Evolutionary conservation across 2,797 vertebrate genomes (phyloP).

Genomic region (Micrastur ruficollis): DNA sequence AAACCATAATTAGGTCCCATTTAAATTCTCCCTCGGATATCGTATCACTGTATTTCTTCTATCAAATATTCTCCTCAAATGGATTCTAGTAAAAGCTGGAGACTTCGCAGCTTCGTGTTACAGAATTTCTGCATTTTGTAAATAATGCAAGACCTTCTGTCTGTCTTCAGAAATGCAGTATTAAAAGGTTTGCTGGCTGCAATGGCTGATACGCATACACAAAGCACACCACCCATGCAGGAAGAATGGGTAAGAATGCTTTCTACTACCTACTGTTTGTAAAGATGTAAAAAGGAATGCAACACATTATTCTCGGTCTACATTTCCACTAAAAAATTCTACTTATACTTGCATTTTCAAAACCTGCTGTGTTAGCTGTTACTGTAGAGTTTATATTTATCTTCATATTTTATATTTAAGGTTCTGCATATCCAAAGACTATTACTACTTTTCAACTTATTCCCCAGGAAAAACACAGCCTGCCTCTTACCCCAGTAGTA

Average conservation of each 20-base stretch:
- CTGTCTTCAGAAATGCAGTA: background rate
- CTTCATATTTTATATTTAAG: background rate
- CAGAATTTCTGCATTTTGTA: background rate
- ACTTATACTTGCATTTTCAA: background rate
- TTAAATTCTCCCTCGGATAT: background rate
- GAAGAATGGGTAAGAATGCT: background rate
- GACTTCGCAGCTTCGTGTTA: background rate
- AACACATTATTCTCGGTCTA: background rate
- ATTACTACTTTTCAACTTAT: background rate
- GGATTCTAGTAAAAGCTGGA: background rate
- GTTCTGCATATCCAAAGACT: background rate
- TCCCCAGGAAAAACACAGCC: background rate
- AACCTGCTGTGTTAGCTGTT: background rate
- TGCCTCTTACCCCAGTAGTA: background rate
- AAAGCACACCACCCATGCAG: background rate
- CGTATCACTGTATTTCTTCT: background rate
- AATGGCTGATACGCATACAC: background rate
- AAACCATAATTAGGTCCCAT: background rate
- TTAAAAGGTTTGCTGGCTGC: background rate
- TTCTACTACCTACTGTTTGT: background rate
- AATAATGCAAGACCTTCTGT: background rate
- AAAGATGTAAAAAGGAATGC: background rate
- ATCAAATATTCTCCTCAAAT: background rate
- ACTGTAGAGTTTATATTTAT: background rate
- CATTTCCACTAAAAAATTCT: background rate